Base-by-base conservation (phyloP, 1,140 invertebrate species). In the Drosophila neocordata region DNA sequence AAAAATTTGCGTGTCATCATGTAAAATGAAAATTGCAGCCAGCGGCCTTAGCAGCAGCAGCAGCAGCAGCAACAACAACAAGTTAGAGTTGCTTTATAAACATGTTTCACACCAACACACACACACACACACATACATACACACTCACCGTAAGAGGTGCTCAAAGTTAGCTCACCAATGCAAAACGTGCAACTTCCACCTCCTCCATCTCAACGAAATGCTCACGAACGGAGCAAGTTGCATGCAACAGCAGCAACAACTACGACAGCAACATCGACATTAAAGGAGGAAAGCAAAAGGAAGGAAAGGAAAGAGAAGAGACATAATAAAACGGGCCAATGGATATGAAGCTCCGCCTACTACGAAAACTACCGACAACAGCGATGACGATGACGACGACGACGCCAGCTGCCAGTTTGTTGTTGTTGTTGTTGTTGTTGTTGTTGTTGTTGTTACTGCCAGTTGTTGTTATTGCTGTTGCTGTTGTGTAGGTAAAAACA, bases 271-370 rank as follows among this genome's bases (percentile, higher is more conserved):
- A 56, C 68, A 77, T 55, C 66, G 38, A 38, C 73, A 73, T 63
- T 61, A 59, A 64, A 78, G 64, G 60, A 78, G 70, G 61, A 58
- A 48, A 48, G 41, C 41, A 48, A 48, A 59, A 62, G 72, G 64
- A 57, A 78, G 64, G 61, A 58, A 68, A 84, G 51, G 41, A 65
- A 67, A 78, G 81, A 87, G 82, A 79, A 81, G 82, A 79, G 79
- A 75, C 83, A 88, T 83, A 83, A 88, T 88, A 88, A 88, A 88
- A 88, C 78, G 88, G 62, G 78, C 88, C 88, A 90, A 90, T 90
- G 88, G 80, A 79, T 88, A 90, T 90, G 83, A 90, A 90, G 88
- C 88, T 90, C 88, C 88, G 88, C 88, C 88, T 89, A 88, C 83
- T 79, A 79, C 69, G 75, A 83, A 48, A 88, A 88, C 83, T 83